Conservation (phyloP, 2,113 vertebrate species). For the Pomatorhinus ruficollis region DNA sequence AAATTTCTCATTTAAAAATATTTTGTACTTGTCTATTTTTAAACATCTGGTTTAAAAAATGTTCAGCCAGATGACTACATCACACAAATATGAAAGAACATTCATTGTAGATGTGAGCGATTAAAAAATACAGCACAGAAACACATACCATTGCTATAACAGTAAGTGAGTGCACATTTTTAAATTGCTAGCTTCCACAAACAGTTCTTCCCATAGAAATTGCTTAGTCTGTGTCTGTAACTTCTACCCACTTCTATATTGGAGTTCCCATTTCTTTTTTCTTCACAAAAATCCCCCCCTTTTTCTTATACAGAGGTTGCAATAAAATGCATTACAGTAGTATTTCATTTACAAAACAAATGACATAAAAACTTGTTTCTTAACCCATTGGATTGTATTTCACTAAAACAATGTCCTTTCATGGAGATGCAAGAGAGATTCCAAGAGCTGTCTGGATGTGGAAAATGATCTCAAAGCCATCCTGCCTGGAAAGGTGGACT, state of each 20-base stretch:
- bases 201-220: background rate
- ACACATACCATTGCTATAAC: constrained; percentile 15
- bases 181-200: constrained; percentile 20
- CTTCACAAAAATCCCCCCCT: background rate
- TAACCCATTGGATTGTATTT: constrained; percentile 68
- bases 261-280: background rate
- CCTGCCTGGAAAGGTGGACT: background rate
- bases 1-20: background rate
- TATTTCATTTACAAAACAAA: constrained; percentile 68
- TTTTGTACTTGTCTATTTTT: background rate
- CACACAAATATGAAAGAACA: background rate
- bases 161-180: constrained; percentile 24
- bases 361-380: constrained; percentile 40
- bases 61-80: background rate
- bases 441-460: background rate
- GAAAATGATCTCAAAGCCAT: background rate
- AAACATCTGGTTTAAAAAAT: background rate
- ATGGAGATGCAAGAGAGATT: background rate
- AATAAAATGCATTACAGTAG: constrained; percentile 65
- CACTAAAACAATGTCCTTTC: background rate
- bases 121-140: constrained; percentile 3
- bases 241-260: background rate
- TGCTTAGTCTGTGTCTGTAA: background rate
- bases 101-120: background rate
- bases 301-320: background rate